Conservation (phyloP, 2,888 invertebrate species). For the Acronicta leporina region DNA sequence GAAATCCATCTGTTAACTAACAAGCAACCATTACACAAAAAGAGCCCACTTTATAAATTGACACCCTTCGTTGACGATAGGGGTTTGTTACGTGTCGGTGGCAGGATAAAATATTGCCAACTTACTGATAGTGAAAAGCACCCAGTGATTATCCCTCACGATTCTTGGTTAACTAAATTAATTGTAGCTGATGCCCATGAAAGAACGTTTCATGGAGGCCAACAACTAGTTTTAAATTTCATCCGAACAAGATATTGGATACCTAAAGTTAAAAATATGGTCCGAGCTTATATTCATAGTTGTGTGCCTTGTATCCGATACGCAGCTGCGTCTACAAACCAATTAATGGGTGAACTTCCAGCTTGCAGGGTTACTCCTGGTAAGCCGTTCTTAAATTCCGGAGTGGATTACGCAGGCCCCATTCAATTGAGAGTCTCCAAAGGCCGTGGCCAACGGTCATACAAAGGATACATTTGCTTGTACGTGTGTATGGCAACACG, state of each 20-base stretch:
- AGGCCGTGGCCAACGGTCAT: background rate
- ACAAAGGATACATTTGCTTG: constrained; percentile 13
- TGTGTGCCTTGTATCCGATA: constrained; percentile 1
- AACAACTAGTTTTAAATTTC: constrained; percentile 3
- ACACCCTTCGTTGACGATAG: too few species aligned
- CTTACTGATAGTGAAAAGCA: background rate
- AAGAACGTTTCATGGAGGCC: constrained; percentile 3
- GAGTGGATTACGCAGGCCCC: constrained; percentile 4
- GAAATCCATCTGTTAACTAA: too few species aligned
- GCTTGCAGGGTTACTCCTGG: constrained; percentile 1
- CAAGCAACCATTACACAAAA: too few species aligned
- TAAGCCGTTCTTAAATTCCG: constrained; percentile 1
- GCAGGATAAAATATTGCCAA: too few species aligned
- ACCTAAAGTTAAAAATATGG: background rate
- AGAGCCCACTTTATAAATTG: too few species aligned
- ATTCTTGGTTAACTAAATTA: background rate
- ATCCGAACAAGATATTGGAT: background rate
- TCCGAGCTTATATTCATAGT: background rate
- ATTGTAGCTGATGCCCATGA: constrained; percentile 1
- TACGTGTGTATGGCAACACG: constrained; percentile 51
- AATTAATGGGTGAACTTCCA: background rate
- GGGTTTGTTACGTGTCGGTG: too few species aligned
- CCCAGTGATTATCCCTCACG: background rate
- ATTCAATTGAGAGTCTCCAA: background rate
- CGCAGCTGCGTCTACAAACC: background rate